These are phyloP conservation scores for Lacerta viridis DNA, from an alignment of 2,797 vertebrate species.

Conservation along the genomic window DNA sequence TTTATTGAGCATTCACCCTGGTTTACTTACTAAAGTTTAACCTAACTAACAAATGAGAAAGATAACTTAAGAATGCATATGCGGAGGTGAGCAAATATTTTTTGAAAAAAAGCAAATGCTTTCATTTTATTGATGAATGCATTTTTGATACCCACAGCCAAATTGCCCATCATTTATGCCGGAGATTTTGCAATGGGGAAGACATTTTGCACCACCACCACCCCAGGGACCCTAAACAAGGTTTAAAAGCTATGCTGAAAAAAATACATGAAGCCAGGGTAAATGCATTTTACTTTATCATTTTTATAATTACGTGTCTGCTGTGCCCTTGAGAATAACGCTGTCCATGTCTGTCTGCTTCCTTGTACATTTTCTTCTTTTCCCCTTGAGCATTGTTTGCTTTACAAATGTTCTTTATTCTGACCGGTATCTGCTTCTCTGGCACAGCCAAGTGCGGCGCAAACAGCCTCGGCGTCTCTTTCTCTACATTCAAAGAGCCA, in stretches of 20 bases:
- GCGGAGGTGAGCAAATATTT: too few species aligned
- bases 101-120: not conserved
- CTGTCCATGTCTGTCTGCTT: constrained; percentile 23
- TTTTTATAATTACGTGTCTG: constrained; percentile 32
- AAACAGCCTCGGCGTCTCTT: not conserved
- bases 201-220: not conserved
- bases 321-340: constrained; percentile 18
- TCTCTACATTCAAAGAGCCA: constrained; percentile 32
- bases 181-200: not conserved
- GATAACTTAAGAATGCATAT: not conserved
- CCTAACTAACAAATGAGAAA: not conserved
- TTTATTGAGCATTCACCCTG: too few species aligned
- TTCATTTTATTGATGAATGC: not conserved
- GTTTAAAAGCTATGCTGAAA: constrained; percentile 5
- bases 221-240: not conserved
- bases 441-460: not conserved
- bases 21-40: too few species aligned
- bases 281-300: constrained; percentile 15
- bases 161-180: not conserved
- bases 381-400: constrained; percentile 38
- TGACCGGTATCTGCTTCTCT: constrained; percentile 15
- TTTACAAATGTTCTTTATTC: constrained; percentile 33
- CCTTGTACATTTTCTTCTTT: constrained; percentile 25
- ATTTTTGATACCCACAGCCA: not conserved
- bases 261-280: not conserved